Evolutionary conservation across 2,888 invertebrate species (phyloP).

Genomic region (Tipula lateralis): DNA sequence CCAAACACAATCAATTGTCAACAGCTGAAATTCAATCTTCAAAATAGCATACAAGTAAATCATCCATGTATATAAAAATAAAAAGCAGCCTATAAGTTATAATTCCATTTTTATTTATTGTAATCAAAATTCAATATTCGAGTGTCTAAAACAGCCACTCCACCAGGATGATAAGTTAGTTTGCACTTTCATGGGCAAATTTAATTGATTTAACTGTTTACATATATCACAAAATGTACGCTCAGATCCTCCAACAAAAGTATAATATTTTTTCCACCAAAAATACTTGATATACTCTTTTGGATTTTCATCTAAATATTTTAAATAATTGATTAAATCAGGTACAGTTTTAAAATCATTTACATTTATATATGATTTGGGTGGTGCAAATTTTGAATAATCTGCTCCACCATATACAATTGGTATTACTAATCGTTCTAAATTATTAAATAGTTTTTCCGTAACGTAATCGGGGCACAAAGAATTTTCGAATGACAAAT

Average conservation of each 20-base stretch:
- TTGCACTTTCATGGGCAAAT: slow-evolving; percentile 34
- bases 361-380: slow-evolving; percentile 54
- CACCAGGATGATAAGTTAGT: not conserved
- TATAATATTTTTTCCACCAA: slow-evolving; percentile 51
- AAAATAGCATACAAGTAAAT: too few relatives aligned
- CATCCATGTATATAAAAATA: too few relatives aligned
- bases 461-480: slow-evolving; percentile 61
- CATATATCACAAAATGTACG: slow-evolving; percentile 39
- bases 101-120: not conserved
- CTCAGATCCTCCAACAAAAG: slow-evolving; percentile 33
- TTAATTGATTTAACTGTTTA: slow-evolving; percentile 35
- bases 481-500: slow-evolving; percentile 67
- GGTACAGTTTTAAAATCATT: slow-evolving; percentile 52
- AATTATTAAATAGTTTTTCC: slow-evolving; percentile 56
- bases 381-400: slow-evolving; percentile 54
- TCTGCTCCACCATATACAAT: slow-evolving; percentile 62
- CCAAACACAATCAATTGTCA: too few relatives aligned
- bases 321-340: slow-evolving; percentile 52
- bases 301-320: slow-evolving; percentile 50
- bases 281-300: slow-evolving; percentile 55
- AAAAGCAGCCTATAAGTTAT: too few relatives aligned
- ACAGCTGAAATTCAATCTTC: too few relatives aligned
- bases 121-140: not conserved
- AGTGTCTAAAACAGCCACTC: not conserved
- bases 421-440: slow-evolving; percentile 58